phyloP scores from a whole-genome alignment of 2,113 vertebrate species.

The Daphoenositta chrysoptera region DNA sequence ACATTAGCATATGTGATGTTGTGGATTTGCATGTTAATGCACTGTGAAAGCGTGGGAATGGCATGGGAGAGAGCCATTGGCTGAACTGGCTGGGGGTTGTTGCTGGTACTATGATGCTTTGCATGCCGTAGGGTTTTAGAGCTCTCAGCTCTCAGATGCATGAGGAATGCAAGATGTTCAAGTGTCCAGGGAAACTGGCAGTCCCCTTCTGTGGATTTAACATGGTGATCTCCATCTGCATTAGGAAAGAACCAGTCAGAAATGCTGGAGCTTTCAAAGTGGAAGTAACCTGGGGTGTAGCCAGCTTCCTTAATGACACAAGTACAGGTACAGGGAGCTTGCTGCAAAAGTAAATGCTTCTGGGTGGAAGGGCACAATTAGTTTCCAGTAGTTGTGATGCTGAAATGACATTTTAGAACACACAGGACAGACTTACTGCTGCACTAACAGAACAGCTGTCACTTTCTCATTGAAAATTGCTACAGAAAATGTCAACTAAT shows the following conservation, averaged over 20 bases:
- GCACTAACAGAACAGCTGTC: not conserved
- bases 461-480: not conserved
- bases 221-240: not conserved
- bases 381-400: not conserved
- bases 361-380: not conserved
- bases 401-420: not conserved
- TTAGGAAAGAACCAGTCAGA: not conserved
- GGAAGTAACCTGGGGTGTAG: not conserved
- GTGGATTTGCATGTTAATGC: not conserved
- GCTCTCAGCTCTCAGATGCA: not conserved
- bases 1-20: not conserved
- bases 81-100: not conserved
- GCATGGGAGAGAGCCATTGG: not conserved
- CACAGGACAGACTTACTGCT: not conserved
- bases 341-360: not conserved
- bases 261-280: not conserved
- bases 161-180: not conserved
- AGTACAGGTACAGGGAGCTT: not conserved
- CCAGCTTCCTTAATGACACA: not conserved
- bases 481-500: not conserved
- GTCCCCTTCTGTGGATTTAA: not conserved
- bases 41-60: not conserved
- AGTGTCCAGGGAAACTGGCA: not conserved
- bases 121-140: not conserved
- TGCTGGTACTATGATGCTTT: not conserved